Percentiles rank a stretch among this genome's conserved stretches.
phyloP scores from a whole-genome alignment of 2,113 vertebrate genomes.

The Solea solea region DNA sequence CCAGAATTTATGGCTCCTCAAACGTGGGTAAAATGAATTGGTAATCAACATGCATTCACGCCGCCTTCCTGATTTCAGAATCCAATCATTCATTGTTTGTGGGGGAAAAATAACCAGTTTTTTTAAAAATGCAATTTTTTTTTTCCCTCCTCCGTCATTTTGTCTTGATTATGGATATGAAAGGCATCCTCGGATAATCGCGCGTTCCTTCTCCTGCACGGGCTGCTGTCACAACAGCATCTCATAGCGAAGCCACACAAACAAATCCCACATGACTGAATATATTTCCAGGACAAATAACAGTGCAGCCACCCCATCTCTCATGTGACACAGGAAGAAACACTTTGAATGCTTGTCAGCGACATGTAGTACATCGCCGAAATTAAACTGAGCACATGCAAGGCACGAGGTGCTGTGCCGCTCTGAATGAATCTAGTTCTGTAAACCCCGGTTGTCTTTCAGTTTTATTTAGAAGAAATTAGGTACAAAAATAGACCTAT shows the following conservation, averaged over 20 bases:
- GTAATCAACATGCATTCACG: neutral
- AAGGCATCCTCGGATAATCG: constrained; percentile 7
- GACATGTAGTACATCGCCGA: neutral
- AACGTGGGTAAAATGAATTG: neutral
- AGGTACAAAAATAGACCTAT: neutral
- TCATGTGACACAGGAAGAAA: constrained; percentile 23
- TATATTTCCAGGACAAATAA: constrained; percentile 36
- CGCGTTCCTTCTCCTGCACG: constrained; percentile 6
- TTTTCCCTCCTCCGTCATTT: neutral
- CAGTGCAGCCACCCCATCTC: constrained; percentile 1
- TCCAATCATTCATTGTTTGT: neutral
- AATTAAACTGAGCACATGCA: constrained; percentile 29
- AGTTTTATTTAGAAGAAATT: neutral
- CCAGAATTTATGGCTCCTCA: neutral
- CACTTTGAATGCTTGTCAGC: constrained; percentile 24
- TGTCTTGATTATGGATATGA: constrained; percentile 10
- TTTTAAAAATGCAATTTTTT: neutral
- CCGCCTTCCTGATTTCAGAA: neutral
- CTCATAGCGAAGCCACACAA: constrained; percentile 19
- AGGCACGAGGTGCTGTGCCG: neutral
- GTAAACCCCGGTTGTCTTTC: neutral
- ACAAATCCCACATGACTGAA: constrained; percentile 38
- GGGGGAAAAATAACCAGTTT: neutral
- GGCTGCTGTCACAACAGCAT: constrained; percentile 29
- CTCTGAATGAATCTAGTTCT: constrained; percentile 17